A percentile compares a stretch with the other conserved stretches of the same genome.
phyloP scores from a whole-genome alignment of 2,797 vertebrate genomes.

The Scolopax rusticola region DNA sequence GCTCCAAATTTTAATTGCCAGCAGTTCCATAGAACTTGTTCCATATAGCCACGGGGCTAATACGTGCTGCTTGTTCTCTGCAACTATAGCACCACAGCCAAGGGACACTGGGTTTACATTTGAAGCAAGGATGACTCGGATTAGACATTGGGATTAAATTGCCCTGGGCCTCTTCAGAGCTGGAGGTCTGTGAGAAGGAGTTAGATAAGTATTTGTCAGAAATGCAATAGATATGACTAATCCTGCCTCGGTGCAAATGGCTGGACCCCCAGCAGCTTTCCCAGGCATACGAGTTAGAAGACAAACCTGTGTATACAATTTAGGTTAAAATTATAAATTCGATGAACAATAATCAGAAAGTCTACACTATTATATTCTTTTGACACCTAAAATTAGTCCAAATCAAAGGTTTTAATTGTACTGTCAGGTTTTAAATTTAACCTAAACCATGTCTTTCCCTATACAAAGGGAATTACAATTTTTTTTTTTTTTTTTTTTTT shows the following conservation, averaged over 20 bases:
- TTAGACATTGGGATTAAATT: background rate
- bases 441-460: background rate
- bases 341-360: background rate
- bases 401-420: background rate
- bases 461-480: conserved; percentile 3
- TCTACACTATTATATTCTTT: background rate
- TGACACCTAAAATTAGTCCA: background rate
- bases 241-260: background rate
- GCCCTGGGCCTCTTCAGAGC: background rate
- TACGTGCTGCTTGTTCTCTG: background rate
- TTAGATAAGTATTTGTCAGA: background rate
- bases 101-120: background rate
- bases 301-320: background rate
- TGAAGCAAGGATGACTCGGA: background rate
- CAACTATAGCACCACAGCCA: background rate
- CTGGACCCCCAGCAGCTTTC: background rate
- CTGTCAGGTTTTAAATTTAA: background rate
- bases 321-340: background rate
- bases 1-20: background rate
- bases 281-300: background rate
- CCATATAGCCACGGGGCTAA: background rate
- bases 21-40: background rate
- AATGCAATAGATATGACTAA: background rate
- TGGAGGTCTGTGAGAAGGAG: background rate
- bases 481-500: background rate